phyloP scores from a whole-genome alignment of 2,797 vertebrate genomes.

The Hemitrygon akajei region DNA sequence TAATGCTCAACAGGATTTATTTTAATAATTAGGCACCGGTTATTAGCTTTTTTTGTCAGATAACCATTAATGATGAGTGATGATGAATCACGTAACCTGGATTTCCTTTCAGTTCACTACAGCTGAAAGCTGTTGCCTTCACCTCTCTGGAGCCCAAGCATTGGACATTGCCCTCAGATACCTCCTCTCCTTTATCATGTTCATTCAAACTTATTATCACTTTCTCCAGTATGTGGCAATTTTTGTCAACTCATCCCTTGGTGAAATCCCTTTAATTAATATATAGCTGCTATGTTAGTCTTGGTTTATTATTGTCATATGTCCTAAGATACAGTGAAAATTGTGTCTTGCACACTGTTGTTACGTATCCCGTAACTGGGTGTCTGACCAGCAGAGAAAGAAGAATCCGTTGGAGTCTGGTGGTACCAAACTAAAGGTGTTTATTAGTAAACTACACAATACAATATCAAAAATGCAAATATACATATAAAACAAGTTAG shows the following conservation, averaged over 20 bases:
- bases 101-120: not conserved
- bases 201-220: not conserved
- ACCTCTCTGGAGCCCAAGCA: not conserved
- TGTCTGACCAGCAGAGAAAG: no score
- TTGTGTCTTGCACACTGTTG: no score
- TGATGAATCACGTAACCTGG: not conserved
- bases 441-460: no score
- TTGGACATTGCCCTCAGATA: not conserved
- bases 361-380: no score
- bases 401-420: no score
- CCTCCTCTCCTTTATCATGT: not conserved
- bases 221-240: not conserved
- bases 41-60: not conserved
- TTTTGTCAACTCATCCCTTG: not conserved
- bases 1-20: not conserved
- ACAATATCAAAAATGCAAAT: no score
- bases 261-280: not conserved
- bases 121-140: not conserved
- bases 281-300: not conserved
- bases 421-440: no score
- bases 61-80: not conserved
- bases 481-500: no score
- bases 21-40: not conserved
- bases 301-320: no score
- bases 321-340: no score